Percentiles rank a stretch among this genome's conserved stretches.
These are phyloP conservation scores for Fissipunctia ypsillon DNA, from an alignment of 2,888 invertebrate genomes.

Conservation along the genomic window DNA sequence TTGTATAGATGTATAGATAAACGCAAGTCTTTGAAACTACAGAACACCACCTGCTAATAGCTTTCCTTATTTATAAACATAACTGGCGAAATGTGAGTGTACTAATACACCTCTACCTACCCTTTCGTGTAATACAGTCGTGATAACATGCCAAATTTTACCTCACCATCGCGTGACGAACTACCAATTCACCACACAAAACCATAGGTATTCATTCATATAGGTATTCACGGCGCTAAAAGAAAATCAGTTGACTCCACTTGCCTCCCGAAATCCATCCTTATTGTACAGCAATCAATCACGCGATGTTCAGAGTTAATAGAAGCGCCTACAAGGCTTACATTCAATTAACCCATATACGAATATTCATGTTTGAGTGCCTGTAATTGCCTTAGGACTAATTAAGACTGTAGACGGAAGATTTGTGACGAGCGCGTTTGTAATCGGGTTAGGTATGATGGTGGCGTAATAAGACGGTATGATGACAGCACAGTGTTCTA, in stretches of 20 bases:
- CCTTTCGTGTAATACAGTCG: too few species aligned
- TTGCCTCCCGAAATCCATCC: conserved; percentile 45
- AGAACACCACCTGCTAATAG: too few species aligned
- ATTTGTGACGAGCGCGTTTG: conserved; percentile 19
- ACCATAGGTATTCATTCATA: neutral
- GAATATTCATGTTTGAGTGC: conserved; percentile 54
- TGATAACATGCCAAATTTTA: neutral
- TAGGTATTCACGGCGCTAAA: neutral
- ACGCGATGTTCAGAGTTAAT: conserved; percentile 58
- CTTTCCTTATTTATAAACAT: too few species aligned
- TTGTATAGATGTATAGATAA: too few species aligned
- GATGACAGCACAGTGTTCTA: neutral
- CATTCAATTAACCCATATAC: conserved; percentile 59
- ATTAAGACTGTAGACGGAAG: conserved; percentile 40
- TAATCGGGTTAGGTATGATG: conserved; percentile 30
- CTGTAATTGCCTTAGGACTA: conserved; percentile 47
- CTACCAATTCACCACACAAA: conserved; percentile 1
- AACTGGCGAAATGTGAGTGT: too few species aligned
- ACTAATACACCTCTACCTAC: neutral
- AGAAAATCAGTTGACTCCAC: conserved; percentile 46
- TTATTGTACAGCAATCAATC: conserved; percentile 60
- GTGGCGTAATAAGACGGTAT: neutral
- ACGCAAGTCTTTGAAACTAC: too few species aligned
- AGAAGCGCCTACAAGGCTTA: conserved; percentile 43
- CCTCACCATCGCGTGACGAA: conserved; percentile 26